Base-by-base conservation (phyloP, 2,888 invertebrate genomes). In the Oxycera nigricornis region DNA sequence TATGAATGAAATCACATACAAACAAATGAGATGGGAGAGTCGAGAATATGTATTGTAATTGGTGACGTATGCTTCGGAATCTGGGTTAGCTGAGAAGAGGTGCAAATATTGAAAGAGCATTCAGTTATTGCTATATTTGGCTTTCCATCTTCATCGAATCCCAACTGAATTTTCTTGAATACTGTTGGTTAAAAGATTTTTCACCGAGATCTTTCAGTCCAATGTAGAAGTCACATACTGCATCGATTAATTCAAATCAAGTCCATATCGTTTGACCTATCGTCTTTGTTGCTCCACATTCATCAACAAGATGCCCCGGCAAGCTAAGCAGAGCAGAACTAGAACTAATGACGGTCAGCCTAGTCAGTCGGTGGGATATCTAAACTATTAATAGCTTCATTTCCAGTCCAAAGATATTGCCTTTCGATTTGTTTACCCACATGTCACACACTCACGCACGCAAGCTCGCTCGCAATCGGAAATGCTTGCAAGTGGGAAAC, bases 331-430 rank as follows among this genome's bases (percentile, higher is more conserved):
- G 17, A 14, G 11, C 24, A 20, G 55, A n/a, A n/a, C n/a, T n/a
- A n/a, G n/a, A n/a, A n/a, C n/a, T n/a, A n/a, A n/a, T n/a, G n/a
- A n/a, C n/a, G n/a, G n/a, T n/a, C n/a, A n/a, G n/a, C n/a, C 0
- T 55, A 24, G 55, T 59, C 24, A 28, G 59, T 55, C 55, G 24
- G 26, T 59, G 59, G 59, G 11, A n/a, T 59, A 28, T 26, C 28
- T 14, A 30, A 28, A 26, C 59, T 59, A 59, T 59, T 59, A 59
- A 59, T 59, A 59, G 59, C 30, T 59, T 30, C 30, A 30, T 30
- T 59, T 59, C 59, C 59, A 59, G 59, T 59, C 11, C 59, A 59
- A 30, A 59, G n/a, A 59, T 26, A 14, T 28, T 11, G 11, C 30
- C n/a, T 3, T 30, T 28, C 17, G 59, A 59, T 59, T 59, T 59